Base-by-base conservation (phyloP, 2,113 vertebrate genomes). In the Entomyzon cyanotis region DNA sequence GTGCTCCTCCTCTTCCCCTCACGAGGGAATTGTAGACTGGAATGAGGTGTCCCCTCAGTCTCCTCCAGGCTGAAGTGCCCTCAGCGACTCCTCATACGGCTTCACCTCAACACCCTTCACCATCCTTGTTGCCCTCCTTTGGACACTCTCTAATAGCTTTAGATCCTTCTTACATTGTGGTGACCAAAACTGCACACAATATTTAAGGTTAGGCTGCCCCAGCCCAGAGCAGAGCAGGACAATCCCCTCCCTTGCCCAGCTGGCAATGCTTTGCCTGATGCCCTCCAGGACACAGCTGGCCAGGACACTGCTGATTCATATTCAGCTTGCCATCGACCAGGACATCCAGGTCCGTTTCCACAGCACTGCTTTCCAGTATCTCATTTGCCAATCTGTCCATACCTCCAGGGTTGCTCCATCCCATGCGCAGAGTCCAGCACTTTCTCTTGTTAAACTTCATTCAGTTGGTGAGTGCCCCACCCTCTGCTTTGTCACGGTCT, bases 231-330 rank as follows among this genome's bases (percentile, higher is more conserved):
- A 81, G 44, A 11, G 27, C 1, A 0, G 68, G 27, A 46, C 77
- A 82, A 12, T 59, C 23, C 28, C 46, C 7, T 30, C 39, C 52
- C 12, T 74, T 20, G 4, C 14, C 60, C 0, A 0, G 28, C 39
- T 52, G 67, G 27, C 0, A 0, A 14, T 28, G 23, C 77, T 89
- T 33, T 52, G 23, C 37, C 52, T 82, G 44, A 59, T 59, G 52
- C 6, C 0, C 30, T 37, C 15, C 37, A 11, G 77, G 44, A 39
- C 23, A 52, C 0, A 0, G 0, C 5, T 52, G 52, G 4, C 27
- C 44, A 15, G 42, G 58, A 21, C 42, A 23, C 27, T 73, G 50
- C 59, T 73, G 35, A 2, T 4, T 73, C 31, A 11, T 5, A 10
- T 44, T 81, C 37, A 50, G 1, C 4, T 80, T 50, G 3, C 7